phyloP scores from a whole-genome alignment of 2,797 vertebrate genomes.

The Melanotaenia pygmaea region DNA sequence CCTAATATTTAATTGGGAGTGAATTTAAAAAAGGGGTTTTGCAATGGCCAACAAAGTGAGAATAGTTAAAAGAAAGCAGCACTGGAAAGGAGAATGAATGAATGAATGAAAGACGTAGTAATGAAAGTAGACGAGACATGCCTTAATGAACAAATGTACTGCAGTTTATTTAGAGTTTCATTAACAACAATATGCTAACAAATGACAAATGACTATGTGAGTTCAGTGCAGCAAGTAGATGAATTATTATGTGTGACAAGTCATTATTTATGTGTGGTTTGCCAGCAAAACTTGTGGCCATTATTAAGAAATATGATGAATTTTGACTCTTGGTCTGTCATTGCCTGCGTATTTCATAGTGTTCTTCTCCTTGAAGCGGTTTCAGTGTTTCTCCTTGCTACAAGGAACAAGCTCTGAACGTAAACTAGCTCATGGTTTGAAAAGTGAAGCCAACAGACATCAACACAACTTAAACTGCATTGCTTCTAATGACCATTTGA shows the following conservation, averaged over 20 bases:
- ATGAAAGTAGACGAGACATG: slow-evolving; percentile 1
- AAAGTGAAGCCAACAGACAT: too few relatives aligned
- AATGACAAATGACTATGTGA: not conserved
- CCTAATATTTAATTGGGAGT: not conserved
- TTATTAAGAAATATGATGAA: slow-evolving; percentile 15
- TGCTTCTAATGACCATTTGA: too few relatives aligned
- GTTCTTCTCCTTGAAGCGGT: too few relatives aligned
- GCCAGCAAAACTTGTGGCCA: not conserved
- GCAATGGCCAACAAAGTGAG: not conserved
- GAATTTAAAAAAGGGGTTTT: not conserved
- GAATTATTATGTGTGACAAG: slow-evolving; percentile 6
- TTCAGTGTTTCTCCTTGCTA: too few relatives aligned
- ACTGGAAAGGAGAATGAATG: not conserved
- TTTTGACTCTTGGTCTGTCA: not conserved
- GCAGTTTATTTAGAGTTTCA: not conserved
- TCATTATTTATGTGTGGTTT: slow-evolving; percentile 12
- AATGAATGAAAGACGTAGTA: slow-evolving; percentile 6
- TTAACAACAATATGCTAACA: not conserved
- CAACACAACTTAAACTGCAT: too few relatives aligned
- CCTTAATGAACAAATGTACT: not conserved
- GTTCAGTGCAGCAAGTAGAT: not conserved
- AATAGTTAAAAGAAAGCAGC: not conserved
- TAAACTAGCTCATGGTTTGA: too few relatives aligned
- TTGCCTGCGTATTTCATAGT: not conserved
- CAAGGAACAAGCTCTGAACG: too few relatives aligned